Conservation (phyloP, 2,797 vertebrate species). For the Euthynnus affinis region DNA sequence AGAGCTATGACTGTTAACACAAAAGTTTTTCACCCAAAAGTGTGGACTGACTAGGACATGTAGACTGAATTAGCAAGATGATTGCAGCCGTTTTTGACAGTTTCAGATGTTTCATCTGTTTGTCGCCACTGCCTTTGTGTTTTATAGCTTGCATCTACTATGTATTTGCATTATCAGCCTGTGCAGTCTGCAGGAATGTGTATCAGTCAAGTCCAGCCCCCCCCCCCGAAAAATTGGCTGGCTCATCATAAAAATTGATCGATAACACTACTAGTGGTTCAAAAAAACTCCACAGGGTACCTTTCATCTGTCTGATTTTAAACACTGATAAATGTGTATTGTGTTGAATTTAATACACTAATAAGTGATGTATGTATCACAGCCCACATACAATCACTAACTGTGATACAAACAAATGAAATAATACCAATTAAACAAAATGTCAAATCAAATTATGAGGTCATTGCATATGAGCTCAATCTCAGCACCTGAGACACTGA, state of each 20-base stretch:
- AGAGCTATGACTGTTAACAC: too few species aligned
- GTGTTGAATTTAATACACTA: conserved; percentile 5
- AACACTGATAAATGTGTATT: neutral
- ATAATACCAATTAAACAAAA: conserved; percentile 43
- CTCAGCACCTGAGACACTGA: conserved; percentile 21
- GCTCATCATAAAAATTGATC: neutral
- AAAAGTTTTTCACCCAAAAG: too few species aligned
- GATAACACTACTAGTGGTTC: neutral
- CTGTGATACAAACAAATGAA: conserved; percentile 51
- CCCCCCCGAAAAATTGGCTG: too few species aligned
- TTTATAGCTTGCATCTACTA: too few species aligned
- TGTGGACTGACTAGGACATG: too few species aligned
- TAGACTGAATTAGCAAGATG: too few species aligned
- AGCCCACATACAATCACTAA: conserved; percentile 40
- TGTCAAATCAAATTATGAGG: conserved; percentile 57
- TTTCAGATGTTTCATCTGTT: neutral
- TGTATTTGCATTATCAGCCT: neutral
- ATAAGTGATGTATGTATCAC: conserved; percentile 11
- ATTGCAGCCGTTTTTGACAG: neutral
- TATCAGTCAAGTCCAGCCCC: neutral
- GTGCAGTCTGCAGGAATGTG: neutral
- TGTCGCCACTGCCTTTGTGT: too few species aligned
- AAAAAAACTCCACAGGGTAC: conserved; percentile 53
- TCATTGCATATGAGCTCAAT: conserved; percentile 69
- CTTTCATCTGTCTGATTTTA: conserved; percentile 37